Conservation (phyloP, 1,140 invertebrate genomes). For the Bilobella aurantiaca region DNA sequence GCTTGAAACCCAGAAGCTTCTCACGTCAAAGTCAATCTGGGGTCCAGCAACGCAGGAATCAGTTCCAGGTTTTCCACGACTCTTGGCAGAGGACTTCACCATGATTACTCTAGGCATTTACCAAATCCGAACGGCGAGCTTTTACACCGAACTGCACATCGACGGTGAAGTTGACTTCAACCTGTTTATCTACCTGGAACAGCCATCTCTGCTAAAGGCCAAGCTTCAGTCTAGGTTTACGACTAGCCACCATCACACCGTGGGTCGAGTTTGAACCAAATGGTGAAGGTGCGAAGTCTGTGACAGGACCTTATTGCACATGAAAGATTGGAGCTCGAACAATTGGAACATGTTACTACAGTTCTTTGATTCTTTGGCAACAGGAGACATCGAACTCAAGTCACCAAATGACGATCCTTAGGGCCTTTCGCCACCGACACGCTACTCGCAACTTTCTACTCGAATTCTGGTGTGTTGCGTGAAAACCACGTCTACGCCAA, state of each 20-base stretch:
- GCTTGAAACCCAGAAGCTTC: neutral
- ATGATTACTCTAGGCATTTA: constrained; percentile 10
- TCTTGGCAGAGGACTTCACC: constrained; percentile 1
- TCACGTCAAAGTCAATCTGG: neutral
- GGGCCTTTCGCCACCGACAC: no score
- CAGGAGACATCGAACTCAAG: no score
- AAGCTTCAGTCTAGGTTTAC: no score
- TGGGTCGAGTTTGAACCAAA: neutral
- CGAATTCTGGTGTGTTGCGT: no score
- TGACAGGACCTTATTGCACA: constrained; percentile 4
- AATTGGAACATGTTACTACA: constrained; percentile 6
- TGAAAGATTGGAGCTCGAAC: constrained; percentile 15
- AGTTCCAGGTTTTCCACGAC: neutral
- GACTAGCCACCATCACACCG: neutral
- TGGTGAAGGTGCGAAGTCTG: neutral
- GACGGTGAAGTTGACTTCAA: neutral
- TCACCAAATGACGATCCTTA: no score
- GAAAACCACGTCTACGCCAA: no score
- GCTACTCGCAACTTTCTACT: no score
- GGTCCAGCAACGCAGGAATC: constrained; percentile 29
- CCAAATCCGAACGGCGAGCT: neutral
- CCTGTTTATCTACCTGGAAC: neutral
- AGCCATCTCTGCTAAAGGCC: neutral
- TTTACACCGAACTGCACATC: neutral
- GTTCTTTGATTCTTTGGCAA: constrained; percentile 16